Conservation (phyloP, 1,140 invertebrate genomes). For the Helicorthomorpha holstii region DNA sequence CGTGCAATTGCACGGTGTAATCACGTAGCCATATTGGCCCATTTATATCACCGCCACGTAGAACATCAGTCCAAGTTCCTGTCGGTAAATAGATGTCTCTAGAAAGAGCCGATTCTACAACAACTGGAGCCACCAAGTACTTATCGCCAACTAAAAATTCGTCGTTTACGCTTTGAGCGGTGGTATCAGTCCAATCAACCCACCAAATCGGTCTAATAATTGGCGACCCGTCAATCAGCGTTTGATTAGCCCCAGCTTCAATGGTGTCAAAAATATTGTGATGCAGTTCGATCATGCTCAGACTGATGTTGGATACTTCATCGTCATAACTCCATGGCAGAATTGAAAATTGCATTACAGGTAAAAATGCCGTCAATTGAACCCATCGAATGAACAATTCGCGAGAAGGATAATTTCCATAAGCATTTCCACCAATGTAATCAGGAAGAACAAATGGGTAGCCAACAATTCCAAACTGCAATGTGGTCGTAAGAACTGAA, state of each 20-base stretch:
- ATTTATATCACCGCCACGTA: conserved; percentile 20
- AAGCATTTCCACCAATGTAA: conserved; percentile 78
- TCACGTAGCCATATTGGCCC: conserved; percentile 46
- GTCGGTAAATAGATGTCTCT: conserved; percentile 59
- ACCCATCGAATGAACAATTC: conserved; percentile 83
- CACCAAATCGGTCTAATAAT: conserved; percentile 31
- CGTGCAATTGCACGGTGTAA: conserved; percentile 44
- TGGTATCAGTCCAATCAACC: conserved; percentile 22
- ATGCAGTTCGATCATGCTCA: conserved; percentile 10
- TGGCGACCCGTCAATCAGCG: conserved; percentile 13
- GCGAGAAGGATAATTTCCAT: conserved; percentile 32
- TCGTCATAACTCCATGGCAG: conserved; percentile 70
- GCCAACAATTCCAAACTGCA: conserved; percentile 67
- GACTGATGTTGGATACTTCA: conserved; percentile 30
- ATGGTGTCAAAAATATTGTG: background rate
- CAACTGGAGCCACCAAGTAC: conserved; percentile 67
- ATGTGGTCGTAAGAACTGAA: conserved; percentile 57
- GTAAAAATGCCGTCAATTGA: conserved; percentile 70
- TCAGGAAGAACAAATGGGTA: conserved; percentile 74
- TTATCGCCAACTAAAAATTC: conserved; percentile 63
- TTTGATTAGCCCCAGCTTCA: conserved; percentile 10
- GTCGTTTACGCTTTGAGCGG: conserved; percentile 20
- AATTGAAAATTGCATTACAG: conserved; percentile 69
- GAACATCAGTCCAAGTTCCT: conserved; percentile 44
- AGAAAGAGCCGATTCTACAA: conserved; percentile 39